Conservation (phyloP, 2,797 vertebrate genomes). For the Sebastes ruberrimus region DNA sequence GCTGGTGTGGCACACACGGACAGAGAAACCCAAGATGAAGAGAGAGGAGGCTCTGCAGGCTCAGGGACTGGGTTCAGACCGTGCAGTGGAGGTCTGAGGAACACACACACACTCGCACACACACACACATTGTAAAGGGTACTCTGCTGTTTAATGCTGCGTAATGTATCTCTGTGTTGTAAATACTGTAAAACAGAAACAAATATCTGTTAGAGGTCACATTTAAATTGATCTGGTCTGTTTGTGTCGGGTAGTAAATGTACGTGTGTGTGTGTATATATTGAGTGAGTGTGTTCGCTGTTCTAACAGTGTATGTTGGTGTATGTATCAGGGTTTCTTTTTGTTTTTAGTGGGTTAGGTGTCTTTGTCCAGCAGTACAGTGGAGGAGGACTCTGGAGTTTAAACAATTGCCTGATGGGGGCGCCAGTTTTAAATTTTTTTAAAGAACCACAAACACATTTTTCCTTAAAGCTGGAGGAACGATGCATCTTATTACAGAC, state of each 20-base stretch:
- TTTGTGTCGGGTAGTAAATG: conserved; percentile 21
- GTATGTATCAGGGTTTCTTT: background rate
- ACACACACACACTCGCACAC: conserved; percentile 19
- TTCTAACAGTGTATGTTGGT: conserved; percentile 26
- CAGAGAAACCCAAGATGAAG: conserved; percentile 96
- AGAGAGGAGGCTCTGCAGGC: conserved; percentile 90
- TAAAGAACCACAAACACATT: background rate
- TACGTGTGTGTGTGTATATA: conserved; percentile 19
- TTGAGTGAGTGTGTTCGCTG: conserved; percentile 14
- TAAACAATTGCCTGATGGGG: conserved; percentile 20
- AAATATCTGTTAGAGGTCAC: background rate
- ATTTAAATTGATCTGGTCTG: conserved; percentile 4
- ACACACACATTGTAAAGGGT: conserved; percentile 13
- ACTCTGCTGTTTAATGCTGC: conserved; percentile 53
- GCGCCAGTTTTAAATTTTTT: conserved; percentile 13
- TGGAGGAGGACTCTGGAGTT: conserved; percentile 1
- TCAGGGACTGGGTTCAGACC: conserved; percentile 91
- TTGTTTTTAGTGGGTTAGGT: background rate
- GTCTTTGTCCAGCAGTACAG: background rate
- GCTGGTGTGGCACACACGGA: conserved; percentile 94
- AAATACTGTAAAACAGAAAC: conserved; percentile 65
- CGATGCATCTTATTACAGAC: background rate
- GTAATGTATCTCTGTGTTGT: conserved; percentile 46
- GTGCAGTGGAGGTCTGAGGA: conserved; percentile 87
- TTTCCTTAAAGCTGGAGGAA: background rate